These are phyloP conservation scores for Lontra canadensis DNA, from an alignment of 2,113 vertebrate genomes.

Conservation along the genomic window DNA sequence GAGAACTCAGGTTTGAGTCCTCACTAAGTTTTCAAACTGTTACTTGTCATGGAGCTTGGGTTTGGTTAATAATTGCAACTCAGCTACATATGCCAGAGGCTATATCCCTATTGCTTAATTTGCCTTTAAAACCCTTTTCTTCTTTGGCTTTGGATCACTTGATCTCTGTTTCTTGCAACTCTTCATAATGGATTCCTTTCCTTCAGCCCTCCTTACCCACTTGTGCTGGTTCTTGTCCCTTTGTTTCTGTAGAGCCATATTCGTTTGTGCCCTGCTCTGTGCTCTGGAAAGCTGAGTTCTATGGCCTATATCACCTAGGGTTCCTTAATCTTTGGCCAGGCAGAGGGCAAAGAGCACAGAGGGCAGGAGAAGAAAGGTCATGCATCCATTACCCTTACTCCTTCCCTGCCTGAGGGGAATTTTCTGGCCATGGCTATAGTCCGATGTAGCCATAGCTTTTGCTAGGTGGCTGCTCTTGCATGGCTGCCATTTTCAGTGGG, in stretches of 20 bases:
- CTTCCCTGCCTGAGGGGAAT: neutral
- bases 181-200: neutral
- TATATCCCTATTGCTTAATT: neutral
- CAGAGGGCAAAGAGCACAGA: neutral
- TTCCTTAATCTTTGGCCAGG: neutral
- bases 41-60: neutral
- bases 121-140: neutral
- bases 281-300: neutral
- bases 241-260: neutral
- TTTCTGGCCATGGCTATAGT: neutral
- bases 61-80: slow-evolving; percentile 18
- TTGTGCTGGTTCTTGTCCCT: neutral
- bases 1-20: neutral
- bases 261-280: neutral
- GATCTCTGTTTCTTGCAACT: neutral
- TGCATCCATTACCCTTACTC: neutral
- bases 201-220: neutral
- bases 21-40: neutral
- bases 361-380: neutral
- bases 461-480: neutral
- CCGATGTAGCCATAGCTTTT: neutral
- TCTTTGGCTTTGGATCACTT: neutral
- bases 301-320: neutral
- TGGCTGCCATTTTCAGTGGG: neutral
- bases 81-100: neutral